These are phyloP conservation scores for Caenorhabditis sp. DNA, from an alignment of 2,888 invertebrate genomes.

Conservation along the genomic window DNA sequence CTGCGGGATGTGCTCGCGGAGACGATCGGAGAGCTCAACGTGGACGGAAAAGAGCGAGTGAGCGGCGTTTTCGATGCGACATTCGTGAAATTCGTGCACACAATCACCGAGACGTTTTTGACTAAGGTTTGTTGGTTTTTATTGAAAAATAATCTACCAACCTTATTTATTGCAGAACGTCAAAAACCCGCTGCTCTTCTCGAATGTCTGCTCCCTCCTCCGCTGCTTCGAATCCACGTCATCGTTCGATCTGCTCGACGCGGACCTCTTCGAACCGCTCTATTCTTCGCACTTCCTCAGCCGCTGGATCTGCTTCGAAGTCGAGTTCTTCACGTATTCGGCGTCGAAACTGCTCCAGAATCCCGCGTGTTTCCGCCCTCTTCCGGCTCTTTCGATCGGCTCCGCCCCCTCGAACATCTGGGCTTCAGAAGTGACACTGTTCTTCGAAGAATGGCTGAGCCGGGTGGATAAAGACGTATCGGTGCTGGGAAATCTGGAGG, in stretches of 20 bases:
- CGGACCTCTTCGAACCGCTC: slow-evolving; percentile 37
- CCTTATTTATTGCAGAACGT: slow-evolving; percentile 32
- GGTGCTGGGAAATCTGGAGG: slow-evolving; percentile 18
- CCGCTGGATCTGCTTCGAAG: slow-evolving; percentile 36
- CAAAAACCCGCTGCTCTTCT: slow-evolving; percentile 35
- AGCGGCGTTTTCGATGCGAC: slow-evolving; percentile 8
- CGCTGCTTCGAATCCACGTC: slow-evolving; percentile 17
- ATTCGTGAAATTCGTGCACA: slow-evolving; percentile 28
- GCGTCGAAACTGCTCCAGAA: slow-evolving; percentile 3
- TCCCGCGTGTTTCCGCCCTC: slow-evolving; percentile 16
- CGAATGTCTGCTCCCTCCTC: slow-evolving; percentile 20
- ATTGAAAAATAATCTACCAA: too few species aligned
- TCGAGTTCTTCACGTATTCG: slow-evolving; percentile 34
- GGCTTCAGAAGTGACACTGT: slow-evolving; percentile 46
- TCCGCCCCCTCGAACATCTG: neutral
- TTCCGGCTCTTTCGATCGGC: slow-evolving; percentile 15
- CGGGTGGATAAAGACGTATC: slow-evolving; percentile 16
- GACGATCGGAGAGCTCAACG: neutral
- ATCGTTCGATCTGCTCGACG: slow-evolving; percentile 20
- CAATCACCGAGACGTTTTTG: slow-evolving; percentile 20
- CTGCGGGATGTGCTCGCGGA: slow-evolving; percentile 6
- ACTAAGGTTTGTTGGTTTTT: too few species aligned
- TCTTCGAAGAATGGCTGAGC: slow-evolving; percentile 48
- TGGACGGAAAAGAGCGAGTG: neutral
- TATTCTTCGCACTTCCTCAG: slow-evolving; percentile 39